Evolutionary conservation across 2,113 vertebrate species (phyloP), one percentile per base, ranked within the genome.

Genomic region (Halichoeres trimaculatus): DNA sequence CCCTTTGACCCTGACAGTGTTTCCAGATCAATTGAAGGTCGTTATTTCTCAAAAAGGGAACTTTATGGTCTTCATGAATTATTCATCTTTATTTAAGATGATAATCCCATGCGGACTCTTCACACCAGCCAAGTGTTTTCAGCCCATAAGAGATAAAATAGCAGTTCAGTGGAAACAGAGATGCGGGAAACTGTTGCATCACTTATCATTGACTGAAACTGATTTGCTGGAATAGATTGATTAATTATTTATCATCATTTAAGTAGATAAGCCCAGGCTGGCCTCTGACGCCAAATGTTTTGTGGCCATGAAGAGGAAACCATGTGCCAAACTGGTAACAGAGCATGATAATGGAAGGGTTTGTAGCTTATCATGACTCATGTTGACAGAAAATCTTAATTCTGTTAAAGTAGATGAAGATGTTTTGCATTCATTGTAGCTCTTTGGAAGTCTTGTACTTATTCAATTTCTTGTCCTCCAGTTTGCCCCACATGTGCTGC

Each of bases 171-270:
- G 34, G 26, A 16, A 41, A 30, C 26, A 36, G n/a, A 48, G 2
- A 41, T 4, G 9, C 13, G 30, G 30, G 30, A 45, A 59, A 24
- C 48, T 26, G 30, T 30, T 0, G 0, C 22, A 17, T 4, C 30
- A 55, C 7, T 16, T 4, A 51, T 50, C 23, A 58, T 40, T 66
- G 26, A 54, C n/a, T 26, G 41, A 41, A 2, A 34, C 8, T 83
- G 22, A 70, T 70, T 11, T 23, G 19, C 13, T 7, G n/a, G 6
- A 48, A 9, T 9, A 8, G 45, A 48, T 10, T 9, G 43, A 19
- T 19, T 40, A 84, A 84, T 85, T 51, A 86, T 84, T 69, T 20
- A 77, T 55, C 1, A 52, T 36, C 16, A 63, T 76, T 70, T 53
- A 20, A 48, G 30, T 58, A 74, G 24, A 34, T 54, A 30, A 30